Base-by-base conservation (phyloP, 2,113 vertebrate species). In the Corythaeola cristata region DNA sequence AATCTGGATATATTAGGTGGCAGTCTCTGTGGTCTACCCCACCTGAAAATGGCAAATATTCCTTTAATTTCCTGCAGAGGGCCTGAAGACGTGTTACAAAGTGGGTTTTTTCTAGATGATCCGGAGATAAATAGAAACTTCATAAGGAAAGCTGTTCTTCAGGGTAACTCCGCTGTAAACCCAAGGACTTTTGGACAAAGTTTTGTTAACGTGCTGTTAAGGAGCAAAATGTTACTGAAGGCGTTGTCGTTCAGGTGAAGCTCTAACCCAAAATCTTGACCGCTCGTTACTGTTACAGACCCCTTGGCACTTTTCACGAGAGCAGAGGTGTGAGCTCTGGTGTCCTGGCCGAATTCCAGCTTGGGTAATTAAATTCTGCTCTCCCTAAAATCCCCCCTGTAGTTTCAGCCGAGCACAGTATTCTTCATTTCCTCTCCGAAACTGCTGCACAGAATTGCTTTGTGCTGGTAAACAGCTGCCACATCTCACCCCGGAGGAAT, bases 401-500 rank as follows among this genome's bases (percentile, higher is more conserved):
- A 96, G 94, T 90, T 95, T 15, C 90, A 94, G 93, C 35, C 83
- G 53, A 91, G 88, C 63, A 63, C 94, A 88, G 94, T 91, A 72
- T 94, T 94, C 97, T 94, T 97, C 95, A 97, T 97, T 97, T 97
- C 96, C 96, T 97, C 91, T 21, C 50, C 6, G 17, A 93, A 96
- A 94, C 74, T 2, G 84, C 85, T 75, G 95, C 12, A 28, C 95
- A 52, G 94, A 97, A 96, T 96, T 96, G 96, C 95, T 95, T 96
- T 97, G 95, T 89, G 96, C 96, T 90, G 96, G 94, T 71, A 93
- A 97, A 96, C 96, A 97, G 96, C 96, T 97, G 96, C 96, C 96
- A 94, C 96, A 96, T 96, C 87, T 96, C 58, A 63, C 80, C 95
- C 95, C 91, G 22, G 92, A 93, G 96, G 94, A 97, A 90, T 75